Evolutionary conservation across 2,888 invertebrate genomes (phyloP).

Genomic region (Hirtodrosophila duncani): DNA sequence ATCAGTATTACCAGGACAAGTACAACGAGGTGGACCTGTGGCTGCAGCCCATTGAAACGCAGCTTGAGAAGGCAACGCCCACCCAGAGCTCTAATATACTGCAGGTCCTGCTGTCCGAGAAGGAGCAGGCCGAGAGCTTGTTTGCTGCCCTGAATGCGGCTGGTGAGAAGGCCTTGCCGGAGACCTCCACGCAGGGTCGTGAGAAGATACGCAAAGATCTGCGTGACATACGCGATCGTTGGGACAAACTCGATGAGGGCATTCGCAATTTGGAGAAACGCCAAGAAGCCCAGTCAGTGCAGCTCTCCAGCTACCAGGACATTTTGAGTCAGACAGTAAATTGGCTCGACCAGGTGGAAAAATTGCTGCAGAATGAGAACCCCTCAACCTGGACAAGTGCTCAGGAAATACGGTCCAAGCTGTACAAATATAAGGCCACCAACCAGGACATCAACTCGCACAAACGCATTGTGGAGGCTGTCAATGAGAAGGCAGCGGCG

Average conservation of each 20-base stretch:
- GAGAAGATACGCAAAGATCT: slow-evolving; percentile 93
- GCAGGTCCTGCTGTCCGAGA: slow-evolving; percentile 86
- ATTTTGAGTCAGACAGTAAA: slow-evolving; percentile 87
- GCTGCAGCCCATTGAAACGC: slow-evolving; percentile 87
- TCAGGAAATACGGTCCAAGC: slow-evolving; percentile 90
- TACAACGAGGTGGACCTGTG: slow-evolving; percentile 86
- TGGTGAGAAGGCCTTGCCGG: slow-evolving; percentile 93
- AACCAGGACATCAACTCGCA: slow-evolving; percentile 94
- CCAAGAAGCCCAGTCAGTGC: slow-evolving; percentile 89
- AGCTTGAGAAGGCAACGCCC: slow-evolving; percentile 81
- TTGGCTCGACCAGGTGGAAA: slow-evolving; percentile 93
- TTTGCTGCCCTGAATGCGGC: slow-evolving; percentile 86
- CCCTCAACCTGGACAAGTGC: slow-evolving; percentile 86
- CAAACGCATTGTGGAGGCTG: slow-evolving; percentile 92
- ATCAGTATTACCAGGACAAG: slow-evolving; percentile 87
- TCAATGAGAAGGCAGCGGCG: slow-evolving; percentile 91
- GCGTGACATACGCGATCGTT: slow-evolving; percentile 88
- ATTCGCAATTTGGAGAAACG: slow-evolving; percentile 91
- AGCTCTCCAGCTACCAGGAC: slow-evolving; percentile 92
- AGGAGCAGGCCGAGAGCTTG: slow-evolving; percentile 90
- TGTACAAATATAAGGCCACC: slow-evolving; percentile 90
- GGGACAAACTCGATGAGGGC: slow-evolving; percentile 92
- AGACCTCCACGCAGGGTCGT: slow-evolving; percentile 93
- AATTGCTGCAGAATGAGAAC: slow-evolving; percentile 85
- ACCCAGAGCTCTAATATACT: slow-evolving; percentile 84